Base-by-base conservation (phyloP, 2,888 invertebrate species). In the Melanotus villosus region DNA sequence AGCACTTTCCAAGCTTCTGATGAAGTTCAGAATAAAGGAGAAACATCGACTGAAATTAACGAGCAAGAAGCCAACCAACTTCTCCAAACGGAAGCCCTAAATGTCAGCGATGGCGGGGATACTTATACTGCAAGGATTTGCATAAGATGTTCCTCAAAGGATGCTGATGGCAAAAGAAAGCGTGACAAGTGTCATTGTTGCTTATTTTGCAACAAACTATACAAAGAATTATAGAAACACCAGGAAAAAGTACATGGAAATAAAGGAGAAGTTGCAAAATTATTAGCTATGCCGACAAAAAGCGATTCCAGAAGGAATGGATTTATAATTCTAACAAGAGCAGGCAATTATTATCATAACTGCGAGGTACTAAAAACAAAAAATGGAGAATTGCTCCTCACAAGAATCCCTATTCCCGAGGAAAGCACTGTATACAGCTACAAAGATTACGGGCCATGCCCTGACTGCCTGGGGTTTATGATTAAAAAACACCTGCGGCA, bases 321-420 rank as follows among this genome's bases (percentile, higher is more conserved):
- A 7, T 62, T 62, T 36, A n/a, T 5, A 7, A 12, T 12, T 7
- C 7, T 62, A 5, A 32, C 23, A 3, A 32, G 50, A 50, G 34
- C 19, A 2, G 50, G 60, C 3, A 34, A 62, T 36, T 62, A 47
- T 12, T 45, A 57, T 50, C 43, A 57, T 10, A 66, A 66, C 12
- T 26, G 47, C 34, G 60, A 66, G 4, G 50, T 62, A 4, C 5
- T 62, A 10, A 30, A 26, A 21, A 12, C 9, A 34, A 50, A 60
- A 47, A 6, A 12, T n/a, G 60, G 60, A 10, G 47, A 60, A 21
- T n/a, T 60, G 19, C 30, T 60, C 18, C 18, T 60, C 4, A 43
- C 47, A 0, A 4, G 60, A 34, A 5, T 26, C 7, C 60, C 60
- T 7, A 60, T 32, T 1, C 3, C 5, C 12, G 18, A 60, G 19